phyloP scores from a whole-genome alignment of 2,888 invertebrate genomes.

The Ptilodon capucinus region DNA sequence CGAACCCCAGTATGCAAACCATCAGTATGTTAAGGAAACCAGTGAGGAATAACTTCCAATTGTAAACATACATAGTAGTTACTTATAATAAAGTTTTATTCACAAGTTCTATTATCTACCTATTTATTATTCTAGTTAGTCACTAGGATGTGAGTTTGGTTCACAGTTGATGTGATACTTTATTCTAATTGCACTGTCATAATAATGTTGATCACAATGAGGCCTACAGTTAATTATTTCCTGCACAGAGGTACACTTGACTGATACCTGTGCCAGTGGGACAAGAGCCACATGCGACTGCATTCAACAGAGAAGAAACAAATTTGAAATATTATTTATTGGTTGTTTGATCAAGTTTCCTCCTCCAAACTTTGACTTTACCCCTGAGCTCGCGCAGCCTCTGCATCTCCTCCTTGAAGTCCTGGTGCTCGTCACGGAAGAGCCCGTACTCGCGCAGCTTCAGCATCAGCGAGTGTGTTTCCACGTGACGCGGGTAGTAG shows the following conservation, averaged over 20 bases:
- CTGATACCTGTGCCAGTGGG: too few species aligned
- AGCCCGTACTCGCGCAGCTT: conserved; percentile 89
- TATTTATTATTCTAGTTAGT: not conserved
- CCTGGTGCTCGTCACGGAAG: conserved; percentile 93
- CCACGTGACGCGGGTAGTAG: conserved; percentile 94
- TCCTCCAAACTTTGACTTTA: conserved; percentile 83
- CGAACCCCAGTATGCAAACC: conserved; percentile 19
- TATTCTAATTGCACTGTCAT: too few species aligned
- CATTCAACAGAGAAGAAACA: too few species aligned
- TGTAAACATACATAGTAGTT: conserved; percentile 3
- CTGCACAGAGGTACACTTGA: too few species aligned
- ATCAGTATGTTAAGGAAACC: conserved; percentile 15
- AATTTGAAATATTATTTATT: conserved; percentile 54
- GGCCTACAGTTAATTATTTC: too few species aligned
- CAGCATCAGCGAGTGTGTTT: conserved; percentile 88
- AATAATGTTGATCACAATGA: too few species aligned
- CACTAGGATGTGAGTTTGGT: too few species aligned
- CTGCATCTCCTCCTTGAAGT: conserved; percentile 94
- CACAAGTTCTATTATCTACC: conserved; percentile 4
- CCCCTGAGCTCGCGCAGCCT: conserved; percentile 89
- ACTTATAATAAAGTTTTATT: conserved; percentile 20
- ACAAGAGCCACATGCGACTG: too few species aligned
- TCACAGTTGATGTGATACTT: too few species aligned
- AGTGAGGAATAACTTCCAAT: conserved; percentile 13
- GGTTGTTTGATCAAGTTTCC: conserved; percentile 67